Base-by-base conservation (phyloP, 1,140 invertebrate species). In the Hirudo medicinalis region DNA sequence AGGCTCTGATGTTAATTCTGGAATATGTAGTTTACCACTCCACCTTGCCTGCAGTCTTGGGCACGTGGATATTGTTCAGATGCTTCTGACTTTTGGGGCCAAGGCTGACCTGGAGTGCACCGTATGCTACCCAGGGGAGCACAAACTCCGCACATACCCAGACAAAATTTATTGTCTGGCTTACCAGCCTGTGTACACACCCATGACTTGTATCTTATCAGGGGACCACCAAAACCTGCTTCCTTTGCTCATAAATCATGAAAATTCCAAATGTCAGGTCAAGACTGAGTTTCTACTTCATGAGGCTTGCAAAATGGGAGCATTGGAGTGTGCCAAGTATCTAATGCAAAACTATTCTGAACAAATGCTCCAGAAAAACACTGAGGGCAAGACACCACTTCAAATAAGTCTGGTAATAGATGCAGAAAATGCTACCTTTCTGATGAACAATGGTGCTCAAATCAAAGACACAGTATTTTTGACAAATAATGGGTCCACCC, bases 231-330 rank as follows among this genome's bases (percentile, higher is more conserved):
- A 73, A 36, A 57, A 70, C 43, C 17, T 67, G 6, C 72, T 73
- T 22, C 72, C 68, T 13, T 69, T 73, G 17, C 57, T 73, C 27
- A 70, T 73, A 25, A 67, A 73, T 43, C 72, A 73, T 40, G 72
- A 73, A 66, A 70, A 73, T 57, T 70, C 72, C 9, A 22, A 67
- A 40, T 54, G 69, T 29, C 40, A 53, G 20, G 69, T 73, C 20
- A 70, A 71, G n/a, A 73, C 72, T n/a, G 72, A 73, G n/a, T 73
- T 73, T 55, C 72, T 73, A 0, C 57, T 73, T 6, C 72, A 73
- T 63, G 72, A 73, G 22, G 72, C 72, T 29, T 73, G 72, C 32
- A 70, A 70, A 43, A 73, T 71, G 69, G 72, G 72, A 20, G 72
- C 72, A 17, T 69, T 70, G 22, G 53, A 54, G 20, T 73, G 72